Conservation (phyloP, 2,888 invertebrate genomes). For the Chorisops tibialis region DNA sequence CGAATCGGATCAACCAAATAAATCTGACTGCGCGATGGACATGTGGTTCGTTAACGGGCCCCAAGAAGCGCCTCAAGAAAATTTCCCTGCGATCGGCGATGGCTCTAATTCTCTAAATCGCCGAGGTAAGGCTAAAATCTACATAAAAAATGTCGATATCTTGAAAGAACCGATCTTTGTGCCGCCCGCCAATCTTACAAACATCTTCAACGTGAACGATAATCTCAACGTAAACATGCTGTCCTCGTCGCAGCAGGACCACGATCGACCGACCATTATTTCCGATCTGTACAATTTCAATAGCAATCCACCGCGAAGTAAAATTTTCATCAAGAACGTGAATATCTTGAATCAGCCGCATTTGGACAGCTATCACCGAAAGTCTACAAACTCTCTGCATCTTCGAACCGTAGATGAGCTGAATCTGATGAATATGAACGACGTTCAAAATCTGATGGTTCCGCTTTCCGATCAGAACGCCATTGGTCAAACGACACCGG, state of each 20-base stretch:
- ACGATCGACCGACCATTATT: background rate
- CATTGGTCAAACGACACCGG: background rate
- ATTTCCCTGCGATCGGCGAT: background rate
- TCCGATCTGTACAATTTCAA: background rate
- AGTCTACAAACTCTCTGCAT: slow-evolving; percentile 44
- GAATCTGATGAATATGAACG: slow-evolving; percentile 50
- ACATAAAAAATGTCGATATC: slow-evolving; percentile 51
- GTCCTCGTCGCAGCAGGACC: background rate
- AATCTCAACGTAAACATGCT: slow-evolving; percentile 33
- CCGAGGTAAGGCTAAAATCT: slow-evolving; percentile 44
- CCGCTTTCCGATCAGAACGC: slow-evolving; percentile 42
- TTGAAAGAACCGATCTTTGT: slow-evolving; percentile 47
- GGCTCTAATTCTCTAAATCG: background rate
- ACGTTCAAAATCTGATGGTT: slow-evolving; percentile 48
- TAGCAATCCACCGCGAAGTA: slow-evolving; percentile 38
- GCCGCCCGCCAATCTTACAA: slow-evolving; percentile 36
- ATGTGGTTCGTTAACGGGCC: background rate
- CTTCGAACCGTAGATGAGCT: slow-evolving; percentile 51
- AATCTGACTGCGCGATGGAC: slow-evolving; percentile 21
- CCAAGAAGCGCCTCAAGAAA: background rate
- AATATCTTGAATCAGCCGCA: slow-evolving; percentile 38
- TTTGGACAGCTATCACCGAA: slow-evolving; percentile 36
- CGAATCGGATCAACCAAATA: background rate
- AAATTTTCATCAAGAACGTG: slow-evolving; percentile 48
- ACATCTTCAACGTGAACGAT: slow-evolving; percentile 33